Percentiles rank a stretch among this genome's conserved stretches.
Conservation (phyloP, 2,113 vertebrate genomes). For the Notothenia coriiceps region DNA sequence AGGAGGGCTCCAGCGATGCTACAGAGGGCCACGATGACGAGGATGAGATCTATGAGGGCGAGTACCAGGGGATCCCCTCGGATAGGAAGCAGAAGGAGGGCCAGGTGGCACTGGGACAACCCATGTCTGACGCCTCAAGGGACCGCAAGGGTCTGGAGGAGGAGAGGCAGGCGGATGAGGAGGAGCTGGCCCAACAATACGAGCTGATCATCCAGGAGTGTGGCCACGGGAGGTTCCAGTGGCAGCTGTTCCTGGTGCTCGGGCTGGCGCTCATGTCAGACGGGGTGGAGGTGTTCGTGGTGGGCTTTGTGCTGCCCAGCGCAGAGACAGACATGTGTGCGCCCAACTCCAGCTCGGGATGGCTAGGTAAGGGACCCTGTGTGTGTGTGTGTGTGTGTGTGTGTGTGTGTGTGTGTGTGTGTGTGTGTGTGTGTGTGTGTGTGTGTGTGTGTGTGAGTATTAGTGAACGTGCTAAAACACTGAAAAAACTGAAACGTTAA, state of each 20-base stretch:
- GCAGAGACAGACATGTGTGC: slow-evolving; percentile 98
- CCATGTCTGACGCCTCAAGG: slow-evolving; percentile 85
- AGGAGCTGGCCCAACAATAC: slow-evolving; percentile 97
- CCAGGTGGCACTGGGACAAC: slow-evolving; percentile 85
- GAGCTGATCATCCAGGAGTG: slow-evolving; percentile 99
- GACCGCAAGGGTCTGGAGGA: slow-evolving; percentile 90
- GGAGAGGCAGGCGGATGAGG: slow-evolving; percentile 94
- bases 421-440: neutral
- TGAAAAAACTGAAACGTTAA: neutral
- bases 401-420: neutral
- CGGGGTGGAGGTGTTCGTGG: slow-evolving; percentile 97
- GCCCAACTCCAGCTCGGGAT: slow-evolving; percentile 88
- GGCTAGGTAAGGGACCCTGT: slow-evolving; percentile 82
- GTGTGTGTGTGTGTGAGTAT: neutral
- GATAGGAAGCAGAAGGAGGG: slow-evolving; percentile 85
- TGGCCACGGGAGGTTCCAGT: slow-evolving; percentile 97
- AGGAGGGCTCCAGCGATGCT: slow-evolving; percentile 96
- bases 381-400: slow-evolving; percentile 1
- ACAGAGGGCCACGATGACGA: slow-evolving; percentile 99
- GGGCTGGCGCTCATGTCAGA: slow-evolving; percentile 99
- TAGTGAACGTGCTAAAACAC: neutral
- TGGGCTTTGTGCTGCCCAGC: slow-evolving; percentile 97
- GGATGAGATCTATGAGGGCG: slow-evolving; percentile 98
- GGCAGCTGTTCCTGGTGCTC: slow-evolving; percentile 96
- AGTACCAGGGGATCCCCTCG: slow-evolving; percentile 96